Conservation (phyloP, 2,888 invertebrate species). For the Chamaedrilus cognettii region DNA sequence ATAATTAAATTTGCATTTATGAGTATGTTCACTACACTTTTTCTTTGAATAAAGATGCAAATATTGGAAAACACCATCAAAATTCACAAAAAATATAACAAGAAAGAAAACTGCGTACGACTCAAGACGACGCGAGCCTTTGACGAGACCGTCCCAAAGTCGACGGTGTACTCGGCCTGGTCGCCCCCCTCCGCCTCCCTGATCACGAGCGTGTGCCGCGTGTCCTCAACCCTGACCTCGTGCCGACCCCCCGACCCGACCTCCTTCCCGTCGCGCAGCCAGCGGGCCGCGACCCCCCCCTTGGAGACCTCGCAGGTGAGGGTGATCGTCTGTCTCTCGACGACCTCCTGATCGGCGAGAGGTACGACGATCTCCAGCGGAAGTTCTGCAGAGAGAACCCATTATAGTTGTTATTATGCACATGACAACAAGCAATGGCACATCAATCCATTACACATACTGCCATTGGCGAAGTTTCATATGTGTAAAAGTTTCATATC, state of each 20-base stretch:
- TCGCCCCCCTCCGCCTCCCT: slow-evolving; percentile 52
- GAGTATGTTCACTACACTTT: too few species aligned
- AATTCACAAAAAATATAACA: too few species aligned
- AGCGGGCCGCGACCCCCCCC: slow-evolving; percentile 75
- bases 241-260: slow-evolving; percentile 24
- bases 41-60: too few species aligned
- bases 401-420: too few species aligned
- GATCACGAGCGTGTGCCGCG: slow-evolving; percentile 45
- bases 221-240: slow-evolving; percentile 36
- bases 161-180: slow-evolving; percentile 45
- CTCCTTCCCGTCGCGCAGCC: slow-evolving; percentile 80
- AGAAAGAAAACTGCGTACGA: neutral
- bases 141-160: slow-evolving; percentile 26
- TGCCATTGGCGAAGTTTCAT: too few species aligned
- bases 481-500: too few species aligned
- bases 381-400: too few species aligned
- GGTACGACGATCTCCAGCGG: slow-evolving; percentile 42
- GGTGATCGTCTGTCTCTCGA: slow-evolving; percentile 41
- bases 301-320: slow-evolving; percentile 76
- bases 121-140: slow-evolving; percentile 1
- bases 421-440: too few species aligned
- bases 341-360: slow-evolving; percentile 41
- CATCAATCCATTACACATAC: too few species aligned
- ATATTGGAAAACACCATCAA: too few species aligned
- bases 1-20: too few species aligned